Evolutionary conservation across 2,888 invertebrate species (phyloP), one percentile per base, ranked within the genome.

Genomic region (Azorinus chamasolen): DNA sequence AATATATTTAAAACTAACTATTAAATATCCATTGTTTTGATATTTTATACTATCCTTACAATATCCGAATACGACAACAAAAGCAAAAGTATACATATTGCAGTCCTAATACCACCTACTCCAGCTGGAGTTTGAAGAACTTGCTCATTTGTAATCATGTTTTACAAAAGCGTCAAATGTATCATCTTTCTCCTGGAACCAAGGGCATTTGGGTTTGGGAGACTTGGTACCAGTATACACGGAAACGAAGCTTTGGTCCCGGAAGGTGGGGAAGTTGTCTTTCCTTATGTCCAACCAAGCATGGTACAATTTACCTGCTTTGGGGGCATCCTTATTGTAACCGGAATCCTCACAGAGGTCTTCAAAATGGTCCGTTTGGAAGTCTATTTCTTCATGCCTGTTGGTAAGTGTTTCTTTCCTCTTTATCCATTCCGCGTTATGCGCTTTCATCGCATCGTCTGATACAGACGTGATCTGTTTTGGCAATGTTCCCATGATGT

Each of bases 161-260:
- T 79, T 70, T 50, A 78, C 71, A 64, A 81, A 75, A 64, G 76
- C 70, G 37, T 79, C 55, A 58, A 81, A 45, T 45, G 74, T 50
- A 57, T 84, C 77, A 75, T 86, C 77, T 64, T 80, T 54, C 8
- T 80, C 64, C 46, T 66, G 39, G 59, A 64, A 63, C 74, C 82
- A 71, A 3, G 79, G 22, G n/a, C n/a, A n/a, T 16, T n/a, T 27
- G 16, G 39, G 64, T 14, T 41, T 27, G 0, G 71, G 54, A 6
- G 81, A 43, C 39, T 16, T 18, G 2, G 61, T 78, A 0, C 65
- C 68, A 3, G 82, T 76, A 37, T 59, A 79, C 2, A 69, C 16
- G 1, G 75, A 75, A 24, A 27, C 32, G 43, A 69, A 75, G 5
- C 27, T 25, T 12, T 69, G 12, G 39, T 82, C 78, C 27, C 82